These are phyloP conservation scores for Sebastes steindachneri DNA, from an alignment of 2,797 vertebrate species.

Conservation along the genomic window DNA sequence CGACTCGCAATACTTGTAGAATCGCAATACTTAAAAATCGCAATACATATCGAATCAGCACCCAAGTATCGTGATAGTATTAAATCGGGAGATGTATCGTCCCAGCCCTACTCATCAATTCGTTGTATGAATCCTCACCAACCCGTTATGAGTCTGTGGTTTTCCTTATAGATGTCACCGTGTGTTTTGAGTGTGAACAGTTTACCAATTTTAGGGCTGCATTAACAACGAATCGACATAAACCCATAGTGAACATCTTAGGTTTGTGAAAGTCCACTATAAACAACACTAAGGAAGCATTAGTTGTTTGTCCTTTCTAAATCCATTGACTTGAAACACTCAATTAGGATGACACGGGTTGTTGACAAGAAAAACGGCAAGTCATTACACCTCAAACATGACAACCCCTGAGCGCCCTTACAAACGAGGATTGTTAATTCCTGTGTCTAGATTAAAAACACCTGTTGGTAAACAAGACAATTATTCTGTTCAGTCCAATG, in stretches of 20 bases:
- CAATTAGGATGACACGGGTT: slow-evolving; percentile 32
- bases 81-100: too few species aligned
- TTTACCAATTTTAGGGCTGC: not conserved
- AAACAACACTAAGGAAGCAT: not conserved
- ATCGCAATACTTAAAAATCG: too few species aligned
- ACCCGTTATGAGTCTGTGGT: not conserved
- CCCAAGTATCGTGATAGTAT: too few species aligned
- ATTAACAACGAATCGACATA: not conserved
- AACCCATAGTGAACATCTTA: not conserved
- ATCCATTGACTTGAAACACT: slow-evolving; percentile 24
- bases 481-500: slow-evolving; percentile 88
- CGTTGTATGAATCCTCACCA: not conserved
- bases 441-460: slow-evolving; percentile 85
- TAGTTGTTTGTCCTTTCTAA: not conserved
- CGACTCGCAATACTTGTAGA: too few species aligned
- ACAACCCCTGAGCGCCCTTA: slow-evolving; percentile 41
- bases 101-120: not conserved
- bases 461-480: slow-evolving; percentile 96
- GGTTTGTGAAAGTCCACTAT: not conserved
- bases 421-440: slow-evolving; percentile 71
- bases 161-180: not conserved
- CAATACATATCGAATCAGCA: too few species aligned
- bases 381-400: slow-evolving; percentile 50
- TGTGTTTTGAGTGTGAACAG: too few species aligned
- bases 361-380: slow-evolving; percentile 47